These are phyloP conservation scores for Sandelia bainsii DNA, from an alignment of 2,797 vertebrate species.

Conservation along the genomic window DNA sequence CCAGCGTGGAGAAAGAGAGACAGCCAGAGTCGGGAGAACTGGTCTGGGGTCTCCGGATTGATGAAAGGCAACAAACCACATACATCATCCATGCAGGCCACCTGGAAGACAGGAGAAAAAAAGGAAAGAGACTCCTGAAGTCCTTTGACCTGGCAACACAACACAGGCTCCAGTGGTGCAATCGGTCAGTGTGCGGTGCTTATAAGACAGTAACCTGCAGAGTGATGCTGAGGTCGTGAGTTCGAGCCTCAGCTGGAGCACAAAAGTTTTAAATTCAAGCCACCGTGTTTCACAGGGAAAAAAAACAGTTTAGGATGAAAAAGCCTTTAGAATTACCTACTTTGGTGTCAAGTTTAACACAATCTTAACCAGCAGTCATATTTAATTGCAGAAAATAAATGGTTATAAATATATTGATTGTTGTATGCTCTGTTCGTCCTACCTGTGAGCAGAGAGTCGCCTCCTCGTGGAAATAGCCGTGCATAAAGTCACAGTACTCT, in stretches of 20 bases:
- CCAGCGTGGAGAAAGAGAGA: conserved; percentile 97
- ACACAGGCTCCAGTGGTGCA: conserved; percentile 53
- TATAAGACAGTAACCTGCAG: conserved; percentile 56
- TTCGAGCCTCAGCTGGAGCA: conserved; percentile 67
- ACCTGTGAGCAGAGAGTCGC: conserved; percentile 98
- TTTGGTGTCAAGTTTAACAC: background rate
- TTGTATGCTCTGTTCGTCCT: background rate
- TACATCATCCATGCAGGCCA: conserved; percentile 98
- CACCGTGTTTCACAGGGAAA: background rate
- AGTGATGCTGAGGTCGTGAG: conserved; percentile 67
- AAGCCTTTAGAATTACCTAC: background rate
- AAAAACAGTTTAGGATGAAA: background rate
- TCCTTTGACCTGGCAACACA: rapidly evolving
- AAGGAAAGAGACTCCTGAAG: background rate
- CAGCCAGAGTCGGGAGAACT: conserved; percentile 98
- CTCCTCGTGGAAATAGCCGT: conserved; percentile 96
- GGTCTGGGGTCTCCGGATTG: conserved; percentile 96
- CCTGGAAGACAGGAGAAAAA: conserved; percentile 79
- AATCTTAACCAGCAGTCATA: background rate
- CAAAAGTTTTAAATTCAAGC: background rate
- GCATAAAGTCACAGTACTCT: conserved; percentile 98
- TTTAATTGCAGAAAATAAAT: background rate
- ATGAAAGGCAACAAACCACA: conserved; percentile 97
- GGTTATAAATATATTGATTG: too few relatives aligned
- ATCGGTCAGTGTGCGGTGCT: conserved; percentile 56